These are phyloP conservation scores for Nephrotoma guestfalica DNA, from an alignment of 2,888 invertebrate genomes.

Conservation along the genomic window DNA sequence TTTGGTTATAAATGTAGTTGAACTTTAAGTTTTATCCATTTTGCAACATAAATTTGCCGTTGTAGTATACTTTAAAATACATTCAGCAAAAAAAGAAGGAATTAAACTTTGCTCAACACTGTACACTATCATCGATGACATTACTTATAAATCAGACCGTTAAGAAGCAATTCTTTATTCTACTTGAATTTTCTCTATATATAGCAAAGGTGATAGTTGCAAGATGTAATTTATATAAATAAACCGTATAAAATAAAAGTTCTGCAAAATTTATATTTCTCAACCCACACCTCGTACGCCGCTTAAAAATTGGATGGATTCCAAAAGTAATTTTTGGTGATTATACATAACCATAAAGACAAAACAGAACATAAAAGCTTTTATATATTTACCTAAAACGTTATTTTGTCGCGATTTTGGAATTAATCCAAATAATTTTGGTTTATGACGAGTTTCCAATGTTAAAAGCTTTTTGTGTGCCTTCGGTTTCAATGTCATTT, in stretches of 20 bases:
- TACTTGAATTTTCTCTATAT: background rate
- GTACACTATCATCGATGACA: background rate
- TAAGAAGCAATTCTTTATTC: background rate
- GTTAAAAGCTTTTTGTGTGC: background rate
- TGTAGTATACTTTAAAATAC: too few relatives aligned
- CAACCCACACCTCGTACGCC: background rate
- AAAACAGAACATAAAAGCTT: background rate
- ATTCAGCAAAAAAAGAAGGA: too few relatives aligned
- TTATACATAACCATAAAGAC: background rate
- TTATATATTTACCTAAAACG: background rate
- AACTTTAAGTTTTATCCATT: too few relatives aligned
- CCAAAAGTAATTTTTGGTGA: background rate
- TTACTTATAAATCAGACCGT: background rate
- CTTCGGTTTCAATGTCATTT: background rate
- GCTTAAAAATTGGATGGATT: background rate
- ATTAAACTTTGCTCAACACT: background rate
- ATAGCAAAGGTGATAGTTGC: background rate
- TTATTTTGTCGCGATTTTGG: background rate
- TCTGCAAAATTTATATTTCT: background rate
- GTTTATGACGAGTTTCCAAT: background rate
- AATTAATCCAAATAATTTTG: background rate
- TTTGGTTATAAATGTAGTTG: too few relatives aligned
- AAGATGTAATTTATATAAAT: background rate
- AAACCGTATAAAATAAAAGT: background rate
- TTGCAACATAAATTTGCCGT: too few relatives aligned